Base-by-base conservation (phyloP, 2,888 invertebrate species). In the Lapara coniferarum region DNA sequence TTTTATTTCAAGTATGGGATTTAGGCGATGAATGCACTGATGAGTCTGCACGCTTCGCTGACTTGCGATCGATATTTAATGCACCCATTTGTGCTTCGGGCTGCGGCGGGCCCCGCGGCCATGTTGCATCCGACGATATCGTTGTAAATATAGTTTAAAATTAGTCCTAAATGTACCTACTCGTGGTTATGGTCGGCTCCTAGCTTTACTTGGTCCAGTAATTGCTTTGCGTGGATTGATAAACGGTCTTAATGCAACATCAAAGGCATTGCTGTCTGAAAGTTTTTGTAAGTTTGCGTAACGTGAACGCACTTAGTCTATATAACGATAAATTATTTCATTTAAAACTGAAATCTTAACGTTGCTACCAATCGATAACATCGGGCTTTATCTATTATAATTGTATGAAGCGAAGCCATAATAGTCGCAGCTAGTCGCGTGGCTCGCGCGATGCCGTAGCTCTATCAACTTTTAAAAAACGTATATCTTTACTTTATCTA, bases 1-100 rank as follows among this genome's bases (percentile, higher is more conserved):
- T 89, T 91, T 90, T 89, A 88, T 89, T 88, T 87, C 81, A 86
- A 84, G 81, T 82, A 83, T 81, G 85, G 88, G 88, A 89, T 89
- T 90, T 89, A 85, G 88, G 83, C 84, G 83, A 85, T 87, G 86
- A 87, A 85, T 87, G 86, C 87, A 85, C 81, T 84, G 87, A 88
- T 87, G 87, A 82, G 80, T 81, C 80, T 81, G 83, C 87, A 87
- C 87, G 88, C 84, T 85, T 81, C 83, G 79, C 73, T 76, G 71
- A 73, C 78, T 74, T 73, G 73, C 82, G 86, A 86, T 86, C 85
- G 84, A 86, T 87, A 86, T 67, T 71, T 56, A 70, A 56, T 58
- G 58, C 70, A 63, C 70, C 56, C 51, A 53, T 46, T 51, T 66
- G 52, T 58, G 69, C 53, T 66, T 71, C 69, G 72, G 25, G 69